Percentiles rank a stretch among this genome's conserved stretches.
phyloP scores from a whole-genome alignment of 2,797 vertebrate genomes.

The Propithecus deckenii region DNA sequence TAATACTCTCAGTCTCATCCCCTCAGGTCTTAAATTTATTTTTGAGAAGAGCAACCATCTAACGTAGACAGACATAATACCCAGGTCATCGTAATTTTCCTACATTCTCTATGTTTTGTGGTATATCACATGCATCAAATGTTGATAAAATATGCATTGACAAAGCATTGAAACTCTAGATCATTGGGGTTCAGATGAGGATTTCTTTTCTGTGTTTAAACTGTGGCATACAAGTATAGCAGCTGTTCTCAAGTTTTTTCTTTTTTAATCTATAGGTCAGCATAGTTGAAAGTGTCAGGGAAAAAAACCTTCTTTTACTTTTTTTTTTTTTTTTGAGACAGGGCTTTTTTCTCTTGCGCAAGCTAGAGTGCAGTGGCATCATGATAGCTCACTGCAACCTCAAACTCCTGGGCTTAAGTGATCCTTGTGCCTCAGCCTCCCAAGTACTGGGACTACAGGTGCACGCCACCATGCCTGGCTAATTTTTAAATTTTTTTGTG shows the following conservation, averaged over 20 bases:
- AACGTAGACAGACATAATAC: neutral
- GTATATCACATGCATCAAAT: neutral
- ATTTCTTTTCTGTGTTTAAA: neutral
- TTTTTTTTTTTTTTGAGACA: neutral
- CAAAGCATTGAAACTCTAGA: neutral
- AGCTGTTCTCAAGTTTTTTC: neutral
- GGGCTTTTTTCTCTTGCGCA: neutral
- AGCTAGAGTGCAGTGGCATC: neutral
- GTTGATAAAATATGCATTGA: neutral
- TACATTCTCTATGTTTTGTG: neutral
- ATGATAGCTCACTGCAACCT: neutral
- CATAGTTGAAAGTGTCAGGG: neutral
- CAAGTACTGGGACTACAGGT: neutral
- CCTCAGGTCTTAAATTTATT: neutral
- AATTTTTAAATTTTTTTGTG: neutral
- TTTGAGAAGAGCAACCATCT: neutral
- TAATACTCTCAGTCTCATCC: neutral
- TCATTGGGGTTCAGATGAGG: accelerated
- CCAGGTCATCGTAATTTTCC: neutral
- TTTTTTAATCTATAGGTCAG: neutral
- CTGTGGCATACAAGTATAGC: too few relatives aligned
- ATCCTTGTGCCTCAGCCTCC: neutral
- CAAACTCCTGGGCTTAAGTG: neutral
- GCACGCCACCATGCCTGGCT: neutral
- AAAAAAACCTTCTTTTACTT: neutral